Evolutionary conservation across 2,113 vertebrate genomes (phyloP), one percentile per base, ranked within the genome.

Genomic region (Eulemur macaco): DNA sequence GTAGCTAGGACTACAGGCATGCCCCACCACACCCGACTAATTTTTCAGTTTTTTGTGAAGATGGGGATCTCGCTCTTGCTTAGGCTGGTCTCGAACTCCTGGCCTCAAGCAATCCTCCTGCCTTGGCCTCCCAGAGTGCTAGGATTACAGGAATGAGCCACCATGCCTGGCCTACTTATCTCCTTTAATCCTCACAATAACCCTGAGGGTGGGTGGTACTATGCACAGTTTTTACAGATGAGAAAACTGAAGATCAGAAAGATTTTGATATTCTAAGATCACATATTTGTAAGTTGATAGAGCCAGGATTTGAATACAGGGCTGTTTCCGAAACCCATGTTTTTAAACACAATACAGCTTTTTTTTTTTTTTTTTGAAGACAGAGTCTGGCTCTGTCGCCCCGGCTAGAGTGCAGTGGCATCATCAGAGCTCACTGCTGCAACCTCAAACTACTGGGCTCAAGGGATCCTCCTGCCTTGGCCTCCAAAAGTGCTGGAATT

Each of bases 181-280:
- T 92, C 78, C 45, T 78, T 89, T 96, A 96, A 89, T 89, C 34
- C 66, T 77, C 69, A 71, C 9, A 78, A 23, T 54, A 78, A 54
- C n/a, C 63, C 21, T 71, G 12, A 66, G 37, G 37, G 39, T 83
- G 54, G 82, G n/a, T 88, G 47, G 34, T 58, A 87, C 20, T 92
- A 54, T 69, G n/a, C 17, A 54, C 13, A 42, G 45, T 89, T 89
- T 91, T 85, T 78, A 85, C 29, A 84, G 71, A 52, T 78, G 50
- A 39, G 47, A 45, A 89, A 83, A 64, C 52, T 69, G 39, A 89
- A 64, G 56, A 42, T 83, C 42, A 74, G 54, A 92, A 83, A 83
- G n/a, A 78, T 89, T 71, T n/a, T 54, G n/a, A 85, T 60, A 71
- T 96, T 63, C n/a, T 68, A 63, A 63, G 29, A 45, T 83, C 50